Evolutionary conservation across 2,113 vertebrate species (phyloP), one percentile per base, ranked within the genome.

Genomic region (Nycticryphes semicollaris): DNA sequence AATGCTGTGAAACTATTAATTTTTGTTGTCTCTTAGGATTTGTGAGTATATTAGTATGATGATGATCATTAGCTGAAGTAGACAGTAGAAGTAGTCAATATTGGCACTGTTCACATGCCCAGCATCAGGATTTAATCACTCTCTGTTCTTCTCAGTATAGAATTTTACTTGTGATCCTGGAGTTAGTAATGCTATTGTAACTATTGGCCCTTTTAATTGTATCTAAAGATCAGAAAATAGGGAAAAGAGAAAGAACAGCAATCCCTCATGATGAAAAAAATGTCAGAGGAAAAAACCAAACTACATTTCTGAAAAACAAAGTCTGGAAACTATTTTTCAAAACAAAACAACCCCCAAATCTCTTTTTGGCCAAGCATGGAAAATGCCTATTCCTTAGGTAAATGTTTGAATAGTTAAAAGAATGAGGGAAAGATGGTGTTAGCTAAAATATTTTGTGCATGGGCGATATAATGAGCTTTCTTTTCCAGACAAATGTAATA

Each of bases 321-420:
- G 23, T 56, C 54, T 76, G 63, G 53, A 95, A 91, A 87, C n/a
- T 50, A 28, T 69, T 87, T 91, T 89, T 66, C 84, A 84, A 87
- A 87, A 33, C 33, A 39, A 92, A 53, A 10, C 75, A 62, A 75
- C 67, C 3, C 35, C 25, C 37, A 77, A 86, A 74, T 57, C 67
- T 90, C 15, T 6, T 48, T 8, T 53, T 86, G 70, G 25, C 45
- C 64, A 91, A 69, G 50, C 87, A 84, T 51, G 37, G 63, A 93
- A 95, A 93, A 93, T 88, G 47, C 39, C 54, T 87, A 66, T 94
- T 95, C 62, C 79, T 89, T 82, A 68, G 73, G 66, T 84, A 96
- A 93, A 86, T 87, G 81, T 95, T 93, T 96, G 69, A 81, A 35
- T 48, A 94, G 68, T 68, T 60, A 84, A 63, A 95, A 89, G 60